phyloP scores from a whole-genome alignment of 92 coral and sea anemone species.

The Ricordea florida region DNA sequence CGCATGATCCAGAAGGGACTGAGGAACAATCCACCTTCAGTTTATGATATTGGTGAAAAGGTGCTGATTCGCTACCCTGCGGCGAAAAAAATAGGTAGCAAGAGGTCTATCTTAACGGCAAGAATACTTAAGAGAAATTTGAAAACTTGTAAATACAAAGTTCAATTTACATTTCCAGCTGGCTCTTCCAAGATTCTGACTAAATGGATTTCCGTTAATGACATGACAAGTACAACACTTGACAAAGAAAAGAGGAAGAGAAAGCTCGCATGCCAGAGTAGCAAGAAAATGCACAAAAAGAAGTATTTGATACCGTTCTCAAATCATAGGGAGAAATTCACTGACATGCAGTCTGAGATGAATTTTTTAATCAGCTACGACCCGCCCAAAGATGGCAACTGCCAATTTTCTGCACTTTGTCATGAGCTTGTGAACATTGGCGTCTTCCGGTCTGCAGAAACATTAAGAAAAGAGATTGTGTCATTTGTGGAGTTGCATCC shows the following conservation, averaged over 20 bases:
- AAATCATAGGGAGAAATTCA: slow-evolving; percentile 37
- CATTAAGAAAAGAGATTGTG: background rate
- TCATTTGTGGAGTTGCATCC: slow-evolving; percentile 4
- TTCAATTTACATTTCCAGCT: slow-evolving; percentile 18
- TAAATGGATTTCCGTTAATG: slow-evolving; percentile 33
- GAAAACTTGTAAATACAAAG: slow-evolving; percentile 28
- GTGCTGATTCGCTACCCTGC: slow-evolving; percentile 44
- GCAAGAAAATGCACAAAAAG: slow-evolving; percentile 27
- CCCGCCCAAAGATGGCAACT: slow-evolving; percentile 38
- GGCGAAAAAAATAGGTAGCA: slow-evolving; percentile 15
- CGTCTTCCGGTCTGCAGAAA: background rate
- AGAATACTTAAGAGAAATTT: slow-evolving; percentile 21
- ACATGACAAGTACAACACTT: slow-evolving; percentile 8
- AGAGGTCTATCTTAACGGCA: slow-evolving; percentile 16
- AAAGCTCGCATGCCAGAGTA: slow-evolving; percentile 1
- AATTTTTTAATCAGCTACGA: slow-evolving; percentile 20
- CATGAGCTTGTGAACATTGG: slow-evolving; percentile 41
- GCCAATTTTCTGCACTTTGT: slow-evolving; percentile 36
- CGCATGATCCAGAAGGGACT: slow-evolving; percentile 6
- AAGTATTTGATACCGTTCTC: slow-evolving; percentile 22
- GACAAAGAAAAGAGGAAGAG: slow-evolving; percentile 21
- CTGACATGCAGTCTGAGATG: background rate
- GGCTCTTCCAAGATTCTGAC: slow-evolving; percentile 17
- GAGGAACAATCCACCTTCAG: slow-evolving; percentile 35
- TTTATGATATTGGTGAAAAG: slow-evolving; percentile 29